A percentile compares a stretch with the other conserved stretches of the same genome.
Evolutionary conservation across 2,888 invertebrate genomes (phyloP).

Genomic region (Agrilus biguttatus): DNA sequence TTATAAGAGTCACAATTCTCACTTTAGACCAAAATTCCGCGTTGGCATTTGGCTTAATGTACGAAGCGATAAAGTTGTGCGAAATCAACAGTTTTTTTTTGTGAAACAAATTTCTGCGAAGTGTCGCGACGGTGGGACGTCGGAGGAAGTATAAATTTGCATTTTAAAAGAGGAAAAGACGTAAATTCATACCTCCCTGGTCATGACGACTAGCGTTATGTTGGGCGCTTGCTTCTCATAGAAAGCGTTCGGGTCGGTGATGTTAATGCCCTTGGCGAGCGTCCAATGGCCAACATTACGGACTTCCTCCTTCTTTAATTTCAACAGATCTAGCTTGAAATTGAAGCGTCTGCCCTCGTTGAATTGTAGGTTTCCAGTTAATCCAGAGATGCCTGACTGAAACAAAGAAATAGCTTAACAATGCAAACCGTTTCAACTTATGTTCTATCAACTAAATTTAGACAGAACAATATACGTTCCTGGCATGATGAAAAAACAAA

Average conservation of each 20-base stretch:
- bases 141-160: too few species aligned
- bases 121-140: too few species aligned
- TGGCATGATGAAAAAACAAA: too few species aligned
- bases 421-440: too few species aligned
- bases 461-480: too few species aligned
- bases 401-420: slow-evolving; percentile 9
- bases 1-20: too few species aligned
- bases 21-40: too few species aligned
- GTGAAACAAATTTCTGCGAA: too few species aligned
- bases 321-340: slow-evolving; percentile 73
- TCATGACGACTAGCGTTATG: slow-evolving; percentile 81
- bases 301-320: slow-evolving; percentile 63
- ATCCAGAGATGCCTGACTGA: slow-evolving; percentile 67
- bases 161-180: neutral
- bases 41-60: too few species aligned
- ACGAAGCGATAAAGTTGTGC: too few species aligned
- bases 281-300: slow-evolving; percentile 76
- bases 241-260: slow-evolving; percentile 76
- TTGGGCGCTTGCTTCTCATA: slow-evolving; percentile 70
- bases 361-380: slow-evolving; percentile 81
- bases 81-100: too few species aligned
- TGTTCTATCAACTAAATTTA: too few species aligned
- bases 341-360: slow-evolving; percentile 69
- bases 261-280: slow-evolving; percentile 56
- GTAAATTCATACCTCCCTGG: slow-evolving; percentile 54